phyloP scores from a whole-genome alignment of 2,113 vertebrate genomes.

The Pelmatolapia mariae region DNA sequence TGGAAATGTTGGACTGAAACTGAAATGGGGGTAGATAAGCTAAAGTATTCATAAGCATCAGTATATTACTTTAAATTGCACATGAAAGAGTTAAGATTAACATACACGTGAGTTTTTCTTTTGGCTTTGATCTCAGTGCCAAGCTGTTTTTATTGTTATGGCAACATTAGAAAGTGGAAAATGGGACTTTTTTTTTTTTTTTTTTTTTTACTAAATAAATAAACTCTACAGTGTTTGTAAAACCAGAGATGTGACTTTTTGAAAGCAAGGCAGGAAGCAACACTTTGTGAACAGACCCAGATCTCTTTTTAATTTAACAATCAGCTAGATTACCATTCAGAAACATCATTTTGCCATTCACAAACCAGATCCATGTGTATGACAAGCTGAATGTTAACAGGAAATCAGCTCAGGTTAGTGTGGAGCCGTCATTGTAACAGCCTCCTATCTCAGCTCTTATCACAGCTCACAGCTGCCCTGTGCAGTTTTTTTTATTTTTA shows the following conservation, averaged over 20 bases:
- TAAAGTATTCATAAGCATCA: neutral
- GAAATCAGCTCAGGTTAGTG: neutral
- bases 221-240: neutral
- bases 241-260: neutral
- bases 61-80: neutral
- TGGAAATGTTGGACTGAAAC: neutral
- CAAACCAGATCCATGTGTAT: neutral
- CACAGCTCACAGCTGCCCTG: neutral
- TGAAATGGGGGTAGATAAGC: neutral
- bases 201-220: neutral
- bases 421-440: constrained; percentile 1
- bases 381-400: neutral
- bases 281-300: neutral
- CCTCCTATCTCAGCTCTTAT: neutral
- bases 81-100: neutral
- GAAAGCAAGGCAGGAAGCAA: neutral
- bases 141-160: neutral
- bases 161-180: neutral
- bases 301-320: neutral
- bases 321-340: neutral
- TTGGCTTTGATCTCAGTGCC: neutral
- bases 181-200: neutral
- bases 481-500: neutral
- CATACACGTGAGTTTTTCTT: neutral
- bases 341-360: neutral